Conservation (phyloP, 2,113 vertebrate species). For the Halichoeres trimaculatus region DNA sequence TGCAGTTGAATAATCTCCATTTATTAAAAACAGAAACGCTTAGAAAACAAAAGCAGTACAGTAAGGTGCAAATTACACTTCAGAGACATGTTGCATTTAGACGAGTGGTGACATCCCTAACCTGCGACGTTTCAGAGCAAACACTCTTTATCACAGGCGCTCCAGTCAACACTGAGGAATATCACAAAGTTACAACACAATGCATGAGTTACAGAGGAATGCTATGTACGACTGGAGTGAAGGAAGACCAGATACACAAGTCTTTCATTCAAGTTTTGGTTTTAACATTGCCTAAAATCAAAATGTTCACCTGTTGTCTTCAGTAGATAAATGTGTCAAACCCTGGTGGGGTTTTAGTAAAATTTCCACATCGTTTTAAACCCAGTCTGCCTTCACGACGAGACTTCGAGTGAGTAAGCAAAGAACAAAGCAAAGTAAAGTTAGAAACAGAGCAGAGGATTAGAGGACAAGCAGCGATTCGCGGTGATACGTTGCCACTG, state of each 20-base stretch:
- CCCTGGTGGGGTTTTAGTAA: neutral
- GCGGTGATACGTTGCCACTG: constrained; percentile 45
- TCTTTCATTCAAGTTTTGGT: constrained; percentile 49
- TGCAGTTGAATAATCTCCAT: constrained; percentile 72
- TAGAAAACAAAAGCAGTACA: constrained; percentile 78
- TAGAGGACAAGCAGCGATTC: constrained; percentile 32
- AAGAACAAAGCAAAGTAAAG: constrained; percentile 11
- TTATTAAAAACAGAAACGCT: constrained; percentile 80
- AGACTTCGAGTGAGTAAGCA: constrained; percentile 6
- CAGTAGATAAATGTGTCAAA: fast-evolving
- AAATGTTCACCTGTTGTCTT: constrained; percentile 17
- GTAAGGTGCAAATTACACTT: constrained; percentile 78
- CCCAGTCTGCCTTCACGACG: constrained; percentile 22
- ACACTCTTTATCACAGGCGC: constrained; percentile 37
- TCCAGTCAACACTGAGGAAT: constrained; percentile 53
- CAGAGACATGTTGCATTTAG: constrained; percentile 63
- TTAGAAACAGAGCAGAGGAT: neutral
- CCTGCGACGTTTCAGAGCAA: constrained; percentile 39
- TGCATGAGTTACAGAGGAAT: constrained; percentile 52
- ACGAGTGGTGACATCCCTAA: constrained; percentile 55
- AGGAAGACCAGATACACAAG: constrained; percentile 21
- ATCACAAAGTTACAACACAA: constrained; percentile 59
- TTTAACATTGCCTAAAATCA: constrained; percentile 13
- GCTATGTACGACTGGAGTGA: constrained; percentile 37
- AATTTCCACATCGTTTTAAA: neutral